Base-by-base conservation (phyloP, 1,140 invertebrate species). In the Mactra quadrangularis region DNA sequence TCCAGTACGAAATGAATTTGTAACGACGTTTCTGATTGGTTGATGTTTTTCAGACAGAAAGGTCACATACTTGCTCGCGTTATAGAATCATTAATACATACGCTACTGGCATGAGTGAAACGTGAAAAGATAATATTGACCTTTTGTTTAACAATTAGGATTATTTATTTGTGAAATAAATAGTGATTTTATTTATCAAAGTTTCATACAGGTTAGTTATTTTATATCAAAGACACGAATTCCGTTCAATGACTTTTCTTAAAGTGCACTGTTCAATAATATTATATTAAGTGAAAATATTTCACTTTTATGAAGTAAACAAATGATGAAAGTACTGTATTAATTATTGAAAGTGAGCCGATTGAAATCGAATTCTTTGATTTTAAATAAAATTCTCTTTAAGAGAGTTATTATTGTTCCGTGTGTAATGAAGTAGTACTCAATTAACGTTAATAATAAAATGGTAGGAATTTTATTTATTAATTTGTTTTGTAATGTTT, bases 31-130 rank as follows among this genome's bases (percentile, higher is more conserved):
- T 71, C 47, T 53, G 68, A 52, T 71, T 55, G 52, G 52, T 15
- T 53, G 31, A 38, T 52, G 31, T 22, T 31, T 31, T 53, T 41
- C 15, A 17, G 11, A 27, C 52, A 9, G n/a, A n/a, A 52, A 71
- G 52, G 47, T 71, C 45, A 71, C 47, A 55, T 53, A 71, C 27
- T 71, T 71, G 52, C 31, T 19, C 52, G 33, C 52, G 31, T 53
- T 27, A 35, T 71, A 71, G 52, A 4, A 19, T 71, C 27, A 71
- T 33, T 35, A 35, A n/a, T 19, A 31, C 31, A 53, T 13, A 71
- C 22, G 31, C 6, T 71, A 71, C 25, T 53, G 45, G 31, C 2
- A n/a, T 3, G 45, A 62, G 31, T 17, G 25, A 31, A 29, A 62
- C 33, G 27, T 35, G 59, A n/a, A 31, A 31, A 6, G n/a, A 4